Conservation (phyloP, 2,113 vertebrate genomes). For the Cinclus cinclus region DNA sequence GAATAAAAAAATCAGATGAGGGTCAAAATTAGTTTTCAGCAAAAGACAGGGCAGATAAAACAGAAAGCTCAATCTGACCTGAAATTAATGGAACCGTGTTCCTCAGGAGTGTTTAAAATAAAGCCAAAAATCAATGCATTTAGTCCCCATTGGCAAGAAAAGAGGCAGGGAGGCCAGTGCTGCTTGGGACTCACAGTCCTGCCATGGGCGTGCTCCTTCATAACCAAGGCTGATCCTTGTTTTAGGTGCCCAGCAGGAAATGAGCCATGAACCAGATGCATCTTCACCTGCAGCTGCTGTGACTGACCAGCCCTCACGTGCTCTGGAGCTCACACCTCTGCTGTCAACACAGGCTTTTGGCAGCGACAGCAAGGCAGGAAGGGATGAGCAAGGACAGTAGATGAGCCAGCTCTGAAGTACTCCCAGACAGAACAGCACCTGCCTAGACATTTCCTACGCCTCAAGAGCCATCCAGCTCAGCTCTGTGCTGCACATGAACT, state of each 20-base stretch:
- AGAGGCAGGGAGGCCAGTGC: neutral
- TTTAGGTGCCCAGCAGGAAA: neutral
- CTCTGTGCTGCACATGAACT: fast-evolving
- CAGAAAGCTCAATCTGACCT: neutral
- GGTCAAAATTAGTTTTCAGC: neutral
- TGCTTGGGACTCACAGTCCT: neutral
- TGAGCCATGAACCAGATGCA: neutral
- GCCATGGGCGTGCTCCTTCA: neutral
- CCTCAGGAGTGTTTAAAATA: neutral
- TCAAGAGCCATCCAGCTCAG: neutral
- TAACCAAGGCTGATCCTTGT: neutral
- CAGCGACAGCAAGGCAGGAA: neutral
- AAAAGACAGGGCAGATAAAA: neutral
- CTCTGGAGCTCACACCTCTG: neutral
- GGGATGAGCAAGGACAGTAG: neutral
- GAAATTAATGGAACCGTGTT: neutral
- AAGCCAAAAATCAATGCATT: neutral
- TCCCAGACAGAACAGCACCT: neutral
- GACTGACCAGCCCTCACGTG: neutral
- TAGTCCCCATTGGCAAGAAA: neutral
- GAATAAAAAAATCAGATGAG: neutral
- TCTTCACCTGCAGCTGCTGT: neutral
- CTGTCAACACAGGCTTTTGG: neutral
- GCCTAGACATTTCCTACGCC: neutral
- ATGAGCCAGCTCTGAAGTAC: neutral